A percentile compares a stretch with the other conserved stretches of the same genome.
These are phyloP conservation scores for Stramonita haemastoma DNA, from an alignment of 2,888 invertebrate species.

Conservation along the genomic window DNA sequence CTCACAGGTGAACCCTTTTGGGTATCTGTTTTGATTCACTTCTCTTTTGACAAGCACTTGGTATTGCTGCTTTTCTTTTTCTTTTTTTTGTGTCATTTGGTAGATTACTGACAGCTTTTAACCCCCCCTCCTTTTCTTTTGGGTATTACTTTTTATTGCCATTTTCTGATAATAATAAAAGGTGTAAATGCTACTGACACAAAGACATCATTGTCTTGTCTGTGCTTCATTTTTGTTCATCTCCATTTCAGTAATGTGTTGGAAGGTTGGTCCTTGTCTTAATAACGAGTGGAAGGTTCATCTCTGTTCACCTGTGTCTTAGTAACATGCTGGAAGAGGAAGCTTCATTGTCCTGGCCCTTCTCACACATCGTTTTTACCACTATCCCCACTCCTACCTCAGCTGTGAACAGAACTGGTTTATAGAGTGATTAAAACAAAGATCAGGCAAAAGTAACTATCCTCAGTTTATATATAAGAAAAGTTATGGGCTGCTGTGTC, in stretches of 20 bases:
- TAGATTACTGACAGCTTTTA: background rate
- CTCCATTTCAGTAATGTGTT: background rate
- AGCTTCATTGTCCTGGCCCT: background rate
- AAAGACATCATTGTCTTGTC: background rate
- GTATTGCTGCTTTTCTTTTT: background rate
- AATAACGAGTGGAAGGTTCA: slow-evolving; percentile 2
- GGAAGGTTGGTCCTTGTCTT: background rate
- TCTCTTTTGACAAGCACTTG: background rate
- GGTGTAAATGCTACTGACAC: background rate
- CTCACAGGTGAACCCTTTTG: background rate
- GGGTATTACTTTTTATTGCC: background rate
- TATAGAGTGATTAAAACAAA: too few species aligned
- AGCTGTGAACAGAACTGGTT: background rate
- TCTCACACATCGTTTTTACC: too few species aligned
- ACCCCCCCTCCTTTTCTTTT: background rate
- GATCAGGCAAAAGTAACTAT: too few species aligned
- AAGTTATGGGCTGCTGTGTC: too few species aligned
- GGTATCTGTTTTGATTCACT: slow-evolving; percentile 11
- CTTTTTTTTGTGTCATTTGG: background rate
- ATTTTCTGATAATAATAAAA: background rate
- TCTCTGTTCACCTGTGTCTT: too few species aligned
- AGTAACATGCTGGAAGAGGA: background rate
- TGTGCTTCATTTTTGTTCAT: background rate
- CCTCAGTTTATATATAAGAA: too few species aligned
- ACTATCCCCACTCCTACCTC: background rate